A percentile compares a stretch with the other conserved stretches of the same genome.
phyloP scores from a whole-genome alignment of 2,888 invertebrate genomes.

The Gortyna flavago region DNA sequence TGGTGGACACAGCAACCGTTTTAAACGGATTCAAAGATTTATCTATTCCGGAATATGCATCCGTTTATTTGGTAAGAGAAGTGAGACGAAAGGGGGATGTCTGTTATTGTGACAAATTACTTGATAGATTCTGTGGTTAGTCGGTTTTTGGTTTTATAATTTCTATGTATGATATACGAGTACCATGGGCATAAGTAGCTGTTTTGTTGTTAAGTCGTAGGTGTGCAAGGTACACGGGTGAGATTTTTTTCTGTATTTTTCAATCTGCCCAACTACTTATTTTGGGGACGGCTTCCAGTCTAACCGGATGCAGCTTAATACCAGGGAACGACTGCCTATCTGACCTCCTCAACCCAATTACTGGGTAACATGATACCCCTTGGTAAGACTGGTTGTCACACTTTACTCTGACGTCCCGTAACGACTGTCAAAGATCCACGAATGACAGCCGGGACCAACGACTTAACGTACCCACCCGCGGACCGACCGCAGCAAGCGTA shows the following conservation, averaged over 20 bases:
- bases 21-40: conserved; percentile 72
- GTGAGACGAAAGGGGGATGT: neutral
- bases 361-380: neutral
- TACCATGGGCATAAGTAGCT: neutral
- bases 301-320: neutral
- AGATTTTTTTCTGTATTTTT: neutral
- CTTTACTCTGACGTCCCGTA: neutral
- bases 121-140: neutral
- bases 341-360: too few relatives aligned
- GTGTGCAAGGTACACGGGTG: neutral
- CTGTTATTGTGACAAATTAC: conserved; percentile 1
- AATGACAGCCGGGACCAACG: neutral
- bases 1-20: conserved; percentile 76
- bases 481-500: too few relatives aligned
- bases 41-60: conserved; percentile 61
- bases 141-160: neutral
- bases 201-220: neutral
- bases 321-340: neutral
- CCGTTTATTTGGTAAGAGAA: conserved; percentile 45
- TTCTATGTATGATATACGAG: neutral
- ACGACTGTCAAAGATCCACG: neutral
- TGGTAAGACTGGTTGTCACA: neutral
- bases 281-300: neutral
- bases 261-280: neutral
- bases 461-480: neutral